phyloP scores from a whole-genome alignment of 92 coral and sea anemone species.

The Hydrozoanthus gracilis region DNA sequence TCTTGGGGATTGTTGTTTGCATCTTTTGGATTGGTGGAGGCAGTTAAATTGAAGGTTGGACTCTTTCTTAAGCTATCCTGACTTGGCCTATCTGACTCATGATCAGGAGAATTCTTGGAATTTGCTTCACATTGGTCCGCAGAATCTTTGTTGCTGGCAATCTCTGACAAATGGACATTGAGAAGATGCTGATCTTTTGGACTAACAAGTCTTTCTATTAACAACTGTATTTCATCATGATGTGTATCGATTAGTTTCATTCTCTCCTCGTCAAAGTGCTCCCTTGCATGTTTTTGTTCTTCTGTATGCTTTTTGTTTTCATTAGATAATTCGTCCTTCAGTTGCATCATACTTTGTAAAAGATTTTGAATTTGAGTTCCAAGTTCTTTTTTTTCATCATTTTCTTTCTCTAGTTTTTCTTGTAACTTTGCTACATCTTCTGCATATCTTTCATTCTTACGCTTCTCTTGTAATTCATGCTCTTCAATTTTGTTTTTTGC shows the following conservation, averaged over 20 bases:
- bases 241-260: conserved; percentile 22
- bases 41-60: neutral
- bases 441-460: conserved; percentile 58
- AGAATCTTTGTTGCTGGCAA: neutral
- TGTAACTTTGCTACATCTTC: conserved; percentile 61
- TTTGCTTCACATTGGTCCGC: neutral
- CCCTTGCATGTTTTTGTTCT: conserved; percentile 60
- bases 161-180: neutral
- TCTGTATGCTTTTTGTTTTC: conserved; percentile 67
- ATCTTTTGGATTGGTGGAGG: neutral
- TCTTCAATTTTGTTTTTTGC: conserved; percentile 48
- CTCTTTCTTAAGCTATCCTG: neutral
- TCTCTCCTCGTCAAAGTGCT: conserved; percentile 30
- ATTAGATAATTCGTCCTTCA: conserved; percentile 69
- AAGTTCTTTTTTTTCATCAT: conserved; percentile 65
- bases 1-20: neutral
- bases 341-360: conserved; percentile 71
- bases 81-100: neutral
- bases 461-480: conserved; percentile 64
- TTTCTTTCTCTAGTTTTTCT: conserved; percentile 68
- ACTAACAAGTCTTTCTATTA: conserved; percentile 8
- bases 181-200: conserved; percentile 2
- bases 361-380: conserved; percentile 74
- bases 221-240: conserved; percentile 17
- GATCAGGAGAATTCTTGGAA: neutral